These are phyloP conservation scores for Phalanger gymnotis DNA, from an alignment of 2,797 vertebrate genomes.

Conservation along the genomic window DNA sequence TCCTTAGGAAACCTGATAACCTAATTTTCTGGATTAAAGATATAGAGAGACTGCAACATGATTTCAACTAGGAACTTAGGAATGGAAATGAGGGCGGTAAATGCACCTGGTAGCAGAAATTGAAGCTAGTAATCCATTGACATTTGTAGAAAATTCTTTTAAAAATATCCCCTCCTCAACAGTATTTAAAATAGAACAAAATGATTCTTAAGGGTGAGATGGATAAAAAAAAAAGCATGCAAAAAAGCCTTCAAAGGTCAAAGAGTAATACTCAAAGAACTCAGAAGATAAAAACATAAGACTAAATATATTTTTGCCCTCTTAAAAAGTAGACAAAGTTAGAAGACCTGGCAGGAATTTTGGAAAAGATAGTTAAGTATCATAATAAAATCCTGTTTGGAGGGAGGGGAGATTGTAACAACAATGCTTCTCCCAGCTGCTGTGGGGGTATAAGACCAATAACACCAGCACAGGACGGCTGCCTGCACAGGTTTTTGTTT, in stretches of 20 bases:
- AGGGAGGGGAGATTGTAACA: no score
- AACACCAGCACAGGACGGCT: no score
- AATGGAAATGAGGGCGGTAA: not conserved
- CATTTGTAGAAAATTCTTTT: not conserved
- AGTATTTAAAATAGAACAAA: not conserved
- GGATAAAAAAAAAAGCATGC: not conserved
- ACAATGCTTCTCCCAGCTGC: no score
- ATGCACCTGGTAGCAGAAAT: not conserved
- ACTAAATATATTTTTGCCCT: not conserved
- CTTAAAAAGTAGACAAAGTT: not conserved
- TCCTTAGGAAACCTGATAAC: not conserved
- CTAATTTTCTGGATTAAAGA: not conserved
- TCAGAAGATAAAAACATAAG: not conserved
- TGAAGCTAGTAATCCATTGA: not conserved
- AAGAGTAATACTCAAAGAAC: not conserved
- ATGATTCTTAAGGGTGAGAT: not conserved
- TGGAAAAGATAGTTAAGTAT: not conserved
- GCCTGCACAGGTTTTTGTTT: no score
- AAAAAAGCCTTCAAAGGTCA: not conserved
- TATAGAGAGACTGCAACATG: not conserved
- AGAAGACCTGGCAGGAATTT: not conserved
- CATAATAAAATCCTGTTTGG: not conserved
- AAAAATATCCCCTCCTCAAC: no score
- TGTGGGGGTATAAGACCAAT: no score
- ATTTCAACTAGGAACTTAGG: not conserved